A percentile compares a stretch with the other conserved stretches of the same genome.
These are phyloP conservation scores for Petromus typicus DNA, from an alignment of 2,113 vertebrate genomes.

Conservation along the genomic window DNA sequence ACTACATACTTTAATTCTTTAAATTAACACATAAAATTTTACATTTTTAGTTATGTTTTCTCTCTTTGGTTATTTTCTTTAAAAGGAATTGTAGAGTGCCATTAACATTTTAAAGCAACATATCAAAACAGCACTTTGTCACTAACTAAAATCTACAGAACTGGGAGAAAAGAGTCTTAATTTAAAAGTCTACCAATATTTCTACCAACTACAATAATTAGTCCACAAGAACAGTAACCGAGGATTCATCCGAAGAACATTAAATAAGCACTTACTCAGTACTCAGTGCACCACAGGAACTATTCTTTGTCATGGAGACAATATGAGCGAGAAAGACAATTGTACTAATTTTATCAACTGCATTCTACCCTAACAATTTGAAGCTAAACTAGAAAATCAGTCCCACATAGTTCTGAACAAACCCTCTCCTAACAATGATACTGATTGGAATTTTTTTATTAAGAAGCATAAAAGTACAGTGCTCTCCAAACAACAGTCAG, in stretches of 20 bases:
- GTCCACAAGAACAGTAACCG: neutral
- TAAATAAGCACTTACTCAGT: neutral
- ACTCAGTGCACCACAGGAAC: neutral
- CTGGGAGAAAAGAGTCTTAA: neutral
- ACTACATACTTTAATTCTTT: conserved; percentile 24
- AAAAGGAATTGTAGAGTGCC: conserved; percentile 40
- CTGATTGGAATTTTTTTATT: neutral
- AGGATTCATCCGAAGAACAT: neutral
- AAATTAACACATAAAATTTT: conserved; percentile 26
- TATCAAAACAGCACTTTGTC: neutral
- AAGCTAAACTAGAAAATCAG: neutral
- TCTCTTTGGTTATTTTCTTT: conserved; percentile 42
- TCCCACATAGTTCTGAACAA: conserved; percentile 6
- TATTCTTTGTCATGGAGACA: neutral
- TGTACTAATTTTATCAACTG: neutral
- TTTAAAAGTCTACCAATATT: neutral
- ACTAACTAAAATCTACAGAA: conserved; percentile 15
- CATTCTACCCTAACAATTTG: neutral
- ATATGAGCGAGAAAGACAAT: neutral
- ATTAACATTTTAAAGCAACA: conserved; percentile 29
- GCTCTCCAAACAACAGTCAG: neutral
- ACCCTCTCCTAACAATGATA: conserved; percentile 27
- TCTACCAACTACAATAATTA: neutral
- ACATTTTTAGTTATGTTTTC: conserved; percentile 26
- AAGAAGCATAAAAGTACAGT: neutral